phyloP scores from a whole-genome alignment of 2,888 invertebrate genomes.

The Atrina japonica region DNA sequence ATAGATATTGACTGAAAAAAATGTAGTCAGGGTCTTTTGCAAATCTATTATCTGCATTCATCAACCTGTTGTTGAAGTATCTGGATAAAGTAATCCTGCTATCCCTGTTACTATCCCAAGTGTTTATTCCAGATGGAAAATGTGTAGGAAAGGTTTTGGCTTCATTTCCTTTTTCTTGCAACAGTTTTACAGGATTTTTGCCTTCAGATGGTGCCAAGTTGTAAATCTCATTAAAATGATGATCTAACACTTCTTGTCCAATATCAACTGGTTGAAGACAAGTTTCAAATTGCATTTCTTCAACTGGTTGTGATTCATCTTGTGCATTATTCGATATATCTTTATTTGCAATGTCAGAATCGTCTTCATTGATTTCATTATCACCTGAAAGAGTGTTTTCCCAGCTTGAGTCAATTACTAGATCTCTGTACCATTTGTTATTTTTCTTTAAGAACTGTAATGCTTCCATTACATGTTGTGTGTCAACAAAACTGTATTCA shows the following conservation, averaged over 20 bases:
- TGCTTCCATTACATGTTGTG: slow-evolving; percentile 30
- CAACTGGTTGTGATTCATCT: not conserved
- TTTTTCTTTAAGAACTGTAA: slow-evolving; percentile 26
- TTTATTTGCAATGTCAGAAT: too few relatives aligned
- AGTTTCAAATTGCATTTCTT: slow-evolving; percentile 30
- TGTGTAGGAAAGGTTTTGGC: slow-evolving; percentile 37
- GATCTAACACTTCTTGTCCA: slow-evolving; percentile 33
- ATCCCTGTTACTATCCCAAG: slow-evolving; percentile 17
- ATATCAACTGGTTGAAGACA: slow-evolving; percentile 47
- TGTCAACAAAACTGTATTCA: slow-evolving; percentile 39
- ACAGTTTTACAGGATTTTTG: slow-evolving; percentile 30
- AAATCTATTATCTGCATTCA: slow-evolving; percentile 33
- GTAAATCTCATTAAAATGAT: slow-evolving; percentile 34
- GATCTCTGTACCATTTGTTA: slow-evolving; percentile 26
- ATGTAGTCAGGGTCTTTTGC: slow-evolving; percentile 33
- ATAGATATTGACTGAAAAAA: slow-evolving; percentile 37
- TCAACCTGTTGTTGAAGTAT: slow-evolving; percentile 33
- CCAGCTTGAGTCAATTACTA: not conserved
- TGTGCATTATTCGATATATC: not conserved
- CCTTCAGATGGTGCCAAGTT: slow-evolving; percentile 44
- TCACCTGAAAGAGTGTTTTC: slow-evolving; percentile 6
- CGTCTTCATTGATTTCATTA: too few relatives aligned
- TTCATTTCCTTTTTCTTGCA: slow-evolving; percentile 32
- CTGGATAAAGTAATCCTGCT: slow-evolving; percentile 25
- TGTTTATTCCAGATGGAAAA: slow-evolving; percentile 32